phyloP scores from a whole-genome alignment of 1,140 invertebrate species.

The Megathymus violae region DNA sequence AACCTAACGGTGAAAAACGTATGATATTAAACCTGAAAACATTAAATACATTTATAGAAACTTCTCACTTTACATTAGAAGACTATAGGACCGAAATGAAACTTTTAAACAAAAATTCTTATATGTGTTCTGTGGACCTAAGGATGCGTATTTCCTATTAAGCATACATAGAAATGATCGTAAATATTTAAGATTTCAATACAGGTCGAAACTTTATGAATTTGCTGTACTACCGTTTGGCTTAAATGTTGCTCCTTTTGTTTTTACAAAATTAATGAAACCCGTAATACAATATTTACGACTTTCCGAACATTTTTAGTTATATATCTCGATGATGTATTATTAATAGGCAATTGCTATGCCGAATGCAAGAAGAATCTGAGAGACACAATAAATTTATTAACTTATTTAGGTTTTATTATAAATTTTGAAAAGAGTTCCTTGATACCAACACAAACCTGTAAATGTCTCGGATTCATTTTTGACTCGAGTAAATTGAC shows the following conservation, averaged over 20 bases:
- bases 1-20: conserved; percentile 36
- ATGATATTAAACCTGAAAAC: conserved; percentile 45
- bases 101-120: conserved; percentile 34
- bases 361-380: conserved; percentile 8
- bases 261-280: conserved; percentile 34
- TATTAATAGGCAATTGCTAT: conserved; percentile 14
- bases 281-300: conserved; percentile 30
- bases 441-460: conserved; percentile 15
- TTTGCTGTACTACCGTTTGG: conserved; percentile 33
- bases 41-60: conserved; percentile 41
- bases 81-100: conserved; percentile 42
- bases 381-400: conserved; percentile 10
- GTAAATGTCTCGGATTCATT: conserved; percentile 41
- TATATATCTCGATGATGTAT: conserved; percentile 42
- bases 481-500: conserved; percentile 32
- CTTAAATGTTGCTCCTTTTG: conserved; percentile 2
- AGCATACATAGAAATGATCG: conserved; percentile 15
- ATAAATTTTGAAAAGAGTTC: conserved; percentile 42
- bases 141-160: conserved; percentile 45
- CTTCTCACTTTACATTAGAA: conserved; percentile 48
- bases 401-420: conserved; percentile 38
- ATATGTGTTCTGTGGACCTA: conserved; percentile 34
- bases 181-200: conserved; percentile 45
- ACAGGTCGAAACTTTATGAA: conserved; percentile 22
- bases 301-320: neutral